These are phyloP conservation scores for Bostrychus sinensis DNA, from an alignment of 2,113 vertebrate species.

Conservation along the genomic window DNA sequence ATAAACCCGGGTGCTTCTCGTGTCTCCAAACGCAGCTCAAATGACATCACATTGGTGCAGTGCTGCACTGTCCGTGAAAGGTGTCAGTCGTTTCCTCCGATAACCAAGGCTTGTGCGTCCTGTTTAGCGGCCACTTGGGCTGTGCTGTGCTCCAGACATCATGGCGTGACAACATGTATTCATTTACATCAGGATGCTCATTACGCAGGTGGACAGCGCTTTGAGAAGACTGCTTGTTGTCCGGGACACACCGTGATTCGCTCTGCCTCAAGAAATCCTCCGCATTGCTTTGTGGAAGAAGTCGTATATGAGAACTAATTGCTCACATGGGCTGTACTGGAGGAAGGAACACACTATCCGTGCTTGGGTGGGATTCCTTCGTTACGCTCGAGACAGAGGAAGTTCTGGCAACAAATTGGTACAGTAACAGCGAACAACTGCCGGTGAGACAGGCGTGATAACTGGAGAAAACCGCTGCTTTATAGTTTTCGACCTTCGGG, in stretches of 20 bases:
- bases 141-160: conserved; percentile 58
- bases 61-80: conserved; percentile 63
- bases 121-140: conserved; percentile 49
- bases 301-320: conserved; percentile 58
- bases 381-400: conserved; percentile 52
- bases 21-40: conserved; percentile 37
- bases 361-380: conserved; percentile 71
- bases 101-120: conserved; percentile 14
- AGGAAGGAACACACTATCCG: conserved; percentile 17
- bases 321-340: conserved; percentile 39
- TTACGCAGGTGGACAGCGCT: conserved; percentile 59
- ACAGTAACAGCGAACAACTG: conserved; percentile 30
- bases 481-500: conserved; percentile 52
- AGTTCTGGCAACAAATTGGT: conserved; percentile 52
- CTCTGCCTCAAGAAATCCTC: conserved; percentile 45
- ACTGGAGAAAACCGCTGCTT: conserved; percentile 1
- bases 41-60: conserved; percentile 72
- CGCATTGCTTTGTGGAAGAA: conserved; percentile 50
- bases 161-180: conserved; percentile 59
- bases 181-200: conserved; percentile 27
- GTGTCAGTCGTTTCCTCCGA: conserved; percentile 57
- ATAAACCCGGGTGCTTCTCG: conserved; percentile 12
- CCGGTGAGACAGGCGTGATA: conserved; percentile 12
- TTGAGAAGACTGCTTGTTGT: conserved; percentile 36
- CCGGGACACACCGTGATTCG: conserved; percentile 32